Conservation (phyloP, 2,888 invertebrate species). For the Diogma glabrata region DNA sequence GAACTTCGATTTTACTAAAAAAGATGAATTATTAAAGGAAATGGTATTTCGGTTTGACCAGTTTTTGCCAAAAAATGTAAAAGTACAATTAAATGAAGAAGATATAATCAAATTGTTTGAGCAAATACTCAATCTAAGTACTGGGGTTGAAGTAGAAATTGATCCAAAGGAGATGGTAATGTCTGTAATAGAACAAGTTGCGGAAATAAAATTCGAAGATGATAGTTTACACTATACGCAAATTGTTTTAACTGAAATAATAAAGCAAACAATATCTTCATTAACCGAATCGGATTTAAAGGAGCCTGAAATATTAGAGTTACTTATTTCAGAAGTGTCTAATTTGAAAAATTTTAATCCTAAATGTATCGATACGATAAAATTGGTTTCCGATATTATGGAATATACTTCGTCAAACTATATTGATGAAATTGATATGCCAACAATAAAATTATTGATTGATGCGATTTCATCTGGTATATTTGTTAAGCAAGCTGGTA, state of each 20-base stretch:
- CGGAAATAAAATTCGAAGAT: conserved; percentile 12
- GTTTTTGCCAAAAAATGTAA: conserved; percentile 31
- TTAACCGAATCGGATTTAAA: conserved; percentile 14
- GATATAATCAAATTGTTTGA: conserved; percentile 28
- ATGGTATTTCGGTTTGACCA: conserved; percentile 28
- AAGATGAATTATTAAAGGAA: conserved; percentile 29
- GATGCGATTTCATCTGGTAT: not conserved
- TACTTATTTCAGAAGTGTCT: conserved; percentile 24
- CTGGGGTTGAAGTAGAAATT: conserved; percentile 27
- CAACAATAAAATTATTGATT: conserved; percentile 9
- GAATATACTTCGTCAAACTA: conserved; percentile 28
- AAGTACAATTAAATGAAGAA: conserved; percentile 26
- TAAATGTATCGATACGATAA: conserved; percentile 27
- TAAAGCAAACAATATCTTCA: conserved; percentile 15
- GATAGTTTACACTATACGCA: conserved; percentile 13
- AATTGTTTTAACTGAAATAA: conserved; percentile 14
- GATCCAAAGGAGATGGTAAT: conserved; percentile 25
- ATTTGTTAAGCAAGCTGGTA: too few relatives aligned
- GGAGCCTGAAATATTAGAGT: conserved; percentile 1
- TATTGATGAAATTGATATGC: conserved; percentile 28
- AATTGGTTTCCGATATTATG: conserved; percentile 23
- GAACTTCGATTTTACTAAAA: conserved; percentile 28
- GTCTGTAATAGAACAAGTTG: conserved; percentile 14
- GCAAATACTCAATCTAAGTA: conserved; percentile 28
- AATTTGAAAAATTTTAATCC: conserved; percentile 27